Evolutionary conservation across 2,797 vertebrate species (phyloP).

Genomic region (Ataeniobius toweri): DNA sequence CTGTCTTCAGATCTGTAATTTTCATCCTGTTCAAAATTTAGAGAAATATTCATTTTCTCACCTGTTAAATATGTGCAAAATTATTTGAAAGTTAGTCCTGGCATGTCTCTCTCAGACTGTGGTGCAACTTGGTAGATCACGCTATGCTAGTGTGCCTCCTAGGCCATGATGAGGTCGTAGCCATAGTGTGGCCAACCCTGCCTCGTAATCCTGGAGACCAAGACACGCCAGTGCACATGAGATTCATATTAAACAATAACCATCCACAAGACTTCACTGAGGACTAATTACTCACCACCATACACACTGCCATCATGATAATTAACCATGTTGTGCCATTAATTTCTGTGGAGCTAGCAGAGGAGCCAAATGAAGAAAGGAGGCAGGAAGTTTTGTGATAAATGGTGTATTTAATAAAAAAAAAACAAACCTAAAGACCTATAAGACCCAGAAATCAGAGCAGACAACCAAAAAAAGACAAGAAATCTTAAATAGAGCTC

Average conservation of each 20-base stretch:
- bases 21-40: constrained; percentile 32
- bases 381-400: background rate
- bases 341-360: background rate
- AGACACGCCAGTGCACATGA: background rate
- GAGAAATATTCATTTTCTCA: background rate
- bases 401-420: background rate
- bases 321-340: background rate
- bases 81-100: background rate
- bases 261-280: background rate
- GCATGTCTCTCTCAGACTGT: background rate
- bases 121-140: background rate
- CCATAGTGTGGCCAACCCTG: background rate
- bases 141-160: background rate
- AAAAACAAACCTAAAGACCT: background rate
- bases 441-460: background rate
- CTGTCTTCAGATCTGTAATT: constrained; percentile 32
- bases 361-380: background rate
- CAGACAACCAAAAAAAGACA: background rate
- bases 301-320: background rate
- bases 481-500: background rate
- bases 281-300: background rate
- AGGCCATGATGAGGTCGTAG: background rate
- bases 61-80: background rate
- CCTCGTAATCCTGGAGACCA: background rate
- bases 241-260: background rate